phyloP scores from a whole-genome alignment of 1,140 invertebrate species.

The Neodiprion lecontei region DNA sequence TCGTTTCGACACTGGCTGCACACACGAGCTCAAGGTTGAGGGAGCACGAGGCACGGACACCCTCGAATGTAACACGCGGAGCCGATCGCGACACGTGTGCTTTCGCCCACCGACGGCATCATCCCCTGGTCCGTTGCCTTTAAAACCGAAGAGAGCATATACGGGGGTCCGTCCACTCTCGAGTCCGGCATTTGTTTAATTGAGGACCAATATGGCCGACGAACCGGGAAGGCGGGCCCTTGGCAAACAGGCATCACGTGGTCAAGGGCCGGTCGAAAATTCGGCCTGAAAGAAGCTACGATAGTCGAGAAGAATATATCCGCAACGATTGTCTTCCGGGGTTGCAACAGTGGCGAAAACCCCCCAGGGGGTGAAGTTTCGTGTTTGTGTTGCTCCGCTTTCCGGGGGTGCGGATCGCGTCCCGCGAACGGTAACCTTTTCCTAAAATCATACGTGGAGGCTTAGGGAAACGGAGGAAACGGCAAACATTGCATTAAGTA shows the following conservation, averaged over 20 bases:
- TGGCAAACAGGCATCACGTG: slow-evolving; percentile 4
- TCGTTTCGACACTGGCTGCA: background rate
- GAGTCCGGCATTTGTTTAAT: slow-evolving; percentile 53
- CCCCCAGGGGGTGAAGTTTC: background rate
- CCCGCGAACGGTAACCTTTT: background rate
- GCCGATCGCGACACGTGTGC: slow-evolving; percentile 42
- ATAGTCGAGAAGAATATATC: too few species aligned
- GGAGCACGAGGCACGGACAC: background rate
- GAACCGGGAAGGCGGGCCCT: slow-evolving; percentile 6
- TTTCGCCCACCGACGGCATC: slow-evolving; percentile 21
- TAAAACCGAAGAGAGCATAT: background rate
- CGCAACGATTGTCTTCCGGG: background rate
- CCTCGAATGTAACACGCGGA: too few species aligned
- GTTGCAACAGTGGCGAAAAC: too few species aligned
- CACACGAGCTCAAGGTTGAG: background rate
- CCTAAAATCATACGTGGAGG: slow-evolving; percentile 4
- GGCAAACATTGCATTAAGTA: slow-evolving; percentile 16
- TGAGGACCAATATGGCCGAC: slow-evolving; percentile 48
- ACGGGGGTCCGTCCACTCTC: slow-evolving; percentile 38
- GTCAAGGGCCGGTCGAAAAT: background rate
- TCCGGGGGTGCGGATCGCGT: too few species aligned
- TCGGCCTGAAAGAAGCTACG: background rate
- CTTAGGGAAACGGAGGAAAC: background rate
- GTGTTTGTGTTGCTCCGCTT: background rate
- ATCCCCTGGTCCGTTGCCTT: background rate